A percentile compares a stretch with the other conserved stretches of the same genome.
Evolutionary conservation across 2,797 vertebrate genomes (phyloP).

Genomic region (Sylvia borin): DNA sequence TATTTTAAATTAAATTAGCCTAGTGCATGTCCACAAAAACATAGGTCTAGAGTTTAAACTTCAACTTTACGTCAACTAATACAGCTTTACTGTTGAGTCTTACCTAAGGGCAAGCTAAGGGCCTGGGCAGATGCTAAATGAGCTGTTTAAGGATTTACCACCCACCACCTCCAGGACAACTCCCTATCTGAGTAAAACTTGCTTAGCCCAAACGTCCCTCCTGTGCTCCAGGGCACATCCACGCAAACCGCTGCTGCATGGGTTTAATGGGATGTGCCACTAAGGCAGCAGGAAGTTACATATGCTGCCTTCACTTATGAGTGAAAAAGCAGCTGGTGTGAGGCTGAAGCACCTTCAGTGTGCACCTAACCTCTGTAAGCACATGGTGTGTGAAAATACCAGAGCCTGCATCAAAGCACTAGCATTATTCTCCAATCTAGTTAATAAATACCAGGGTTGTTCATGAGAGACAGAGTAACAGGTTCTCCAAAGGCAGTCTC

Average conservation of each 20-base stretch:
- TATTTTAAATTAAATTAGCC: background rate
- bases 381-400: background rate
- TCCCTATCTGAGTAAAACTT: background rate
- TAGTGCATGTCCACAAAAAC: background rate
- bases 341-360: background rate
- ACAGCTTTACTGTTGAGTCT: background rate
- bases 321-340: background rate
- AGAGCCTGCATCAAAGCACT: background rate
- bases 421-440: background rate
- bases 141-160: background rate
- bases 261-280: background rate
- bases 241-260: accelerated
- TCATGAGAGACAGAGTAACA: accelerated
- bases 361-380: background rate
- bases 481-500: background rate
- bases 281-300: background rate
- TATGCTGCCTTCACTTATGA: accelerated
- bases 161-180: background rate
- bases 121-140: background rate
- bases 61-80: background rate
- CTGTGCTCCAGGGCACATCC: constrained; percentile 12
- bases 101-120: background rate
- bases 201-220: background rate
- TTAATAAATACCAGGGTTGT: background rate
- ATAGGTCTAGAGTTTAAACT: background rate